Percentiles rank a stretch among this genome's conserved stretches.
Evolutionary conservation across 2,797 vertebrate species (phyloP).

Genomic region (Enteromius paludinosus): DNA sequence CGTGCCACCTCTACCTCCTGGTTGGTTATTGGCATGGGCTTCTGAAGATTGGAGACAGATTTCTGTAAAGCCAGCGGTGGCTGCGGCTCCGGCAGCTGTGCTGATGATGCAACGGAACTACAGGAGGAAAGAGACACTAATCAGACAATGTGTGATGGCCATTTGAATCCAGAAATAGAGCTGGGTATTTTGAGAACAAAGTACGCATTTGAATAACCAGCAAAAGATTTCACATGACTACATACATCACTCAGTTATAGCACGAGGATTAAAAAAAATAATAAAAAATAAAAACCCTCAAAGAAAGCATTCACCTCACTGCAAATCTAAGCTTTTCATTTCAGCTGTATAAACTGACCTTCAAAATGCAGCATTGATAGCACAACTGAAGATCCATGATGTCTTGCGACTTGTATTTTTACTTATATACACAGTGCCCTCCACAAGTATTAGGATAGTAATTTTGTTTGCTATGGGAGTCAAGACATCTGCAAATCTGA

Average conservation of each 20-base stretch:
- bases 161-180: neutral
- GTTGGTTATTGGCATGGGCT: slow-evolving; percentile 88
- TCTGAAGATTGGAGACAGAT: slow-evolving; percentile 99
- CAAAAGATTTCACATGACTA: neutral
- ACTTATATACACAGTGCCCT: neutral
- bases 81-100: slow-evolving; percentile 98
- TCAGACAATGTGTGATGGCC: neutral
- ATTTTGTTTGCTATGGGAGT: neutral
- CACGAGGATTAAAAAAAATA: neutral
- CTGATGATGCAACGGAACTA: slow-evolving; percentile 94
- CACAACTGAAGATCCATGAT: neutral
- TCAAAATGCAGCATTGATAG: neutral
- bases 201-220: neutral
- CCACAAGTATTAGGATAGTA: neutral
- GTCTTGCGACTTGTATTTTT: neutral
- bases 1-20: slow-evolving; percentile 84
- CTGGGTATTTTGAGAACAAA: neutral
- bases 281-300: neutral
- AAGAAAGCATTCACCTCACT: neutral
- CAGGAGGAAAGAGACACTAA: slow-evolving; percentile 17
- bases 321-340: neutral
- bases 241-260: neutral
- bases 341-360: neutral
- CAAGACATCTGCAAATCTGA: neutral
- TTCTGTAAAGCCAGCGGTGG: slow-evolving; percentile 98